phyloP scores from a whole-genome alignment of 2,888 invertebrate species.

The Strigamia crassipes region DNA sequence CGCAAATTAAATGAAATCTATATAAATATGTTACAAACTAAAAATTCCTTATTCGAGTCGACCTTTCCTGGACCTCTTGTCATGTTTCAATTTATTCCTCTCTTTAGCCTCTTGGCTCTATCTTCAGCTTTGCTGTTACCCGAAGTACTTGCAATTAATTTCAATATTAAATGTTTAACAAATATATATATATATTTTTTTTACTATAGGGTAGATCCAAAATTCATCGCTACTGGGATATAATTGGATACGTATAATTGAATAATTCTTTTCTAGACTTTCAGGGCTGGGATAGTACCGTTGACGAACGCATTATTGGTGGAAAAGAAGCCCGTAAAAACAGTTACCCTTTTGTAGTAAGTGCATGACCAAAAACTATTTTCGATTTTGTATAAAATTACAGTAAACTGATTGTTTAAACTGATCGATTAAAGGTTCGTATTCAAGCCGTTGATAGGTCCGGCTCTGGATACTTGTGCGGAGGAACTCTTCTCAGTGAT shows the following conservation, averaged over 20 bases:
- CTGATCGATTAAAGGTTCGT: neutral
- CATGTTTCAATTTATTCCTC: neutral
- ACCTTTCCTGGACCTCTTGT: neutral
- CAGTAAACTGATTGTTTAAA: neutral
- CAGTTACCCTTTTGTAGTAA: too few species aligned
- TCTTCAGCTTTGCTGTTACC: neutral
- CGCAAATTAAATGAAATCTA: too few species aligned
- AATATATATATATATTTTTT: neutral
- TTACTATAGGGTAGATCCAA: neutral
- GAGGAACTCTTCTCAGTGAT: neutral
- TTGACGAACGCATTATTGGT: too few species aligned
- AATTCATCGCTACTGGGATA: too few species aligned
- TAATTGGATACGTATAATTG: too few species aligned
- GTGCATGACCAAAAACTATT: too few species aligned
- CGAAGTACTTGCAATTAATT: neutral
- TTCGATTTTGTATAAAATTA: too few species aligned
- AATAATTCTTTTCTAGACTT: too few species aligned
- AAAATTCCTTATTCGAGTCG: too few species aligned
- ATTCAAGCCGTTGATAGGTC: neutral
- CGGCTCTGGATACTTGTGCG: neutral
- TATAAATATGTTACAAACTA: too few species aligned
- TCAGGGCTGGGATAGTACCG: too few species aligned
- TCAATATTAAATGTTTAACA: neutral
- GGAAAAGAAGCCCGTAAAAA: too few species aligned
- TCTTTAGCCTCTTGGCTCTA: neutral